Base-by-base conservation (phyloP, 30 jellyfish, hydroid and myxozoan genomes). In the Aurelia aurita region DNA sequence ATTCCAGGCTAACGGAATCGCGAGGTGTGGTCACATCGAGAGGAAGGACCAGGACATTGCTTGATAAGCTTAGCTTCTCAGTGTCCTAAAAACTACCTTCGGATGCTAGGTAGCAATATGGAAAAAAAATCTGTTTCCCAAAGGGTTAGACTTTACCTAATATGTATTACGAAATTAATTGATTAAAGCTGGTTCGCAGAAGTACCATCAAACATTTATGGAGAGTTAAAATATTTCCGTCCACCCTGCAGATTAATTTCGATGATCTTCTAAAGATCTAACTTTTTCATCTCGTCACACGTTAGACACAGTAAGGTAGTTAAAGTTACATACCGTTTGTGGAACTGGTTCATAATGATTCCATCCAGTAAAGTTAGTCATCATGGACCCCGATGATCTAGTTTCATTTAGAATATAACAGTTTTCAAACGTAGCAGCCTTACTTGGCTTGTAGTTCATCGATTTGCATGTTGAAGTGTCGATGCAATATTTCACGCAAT, bases 321-420 rank as follows among this genome's bases (percentile, higher is more conserved):
- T 20, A 3, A 44, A 14, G n/a, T 3, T 31, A 7, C 90, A 43
- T 57, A 80, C 90, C 64, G 68, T 16, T 28, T 80, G 90, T 21
- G 66, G 57, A 27, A 49, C 47, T 16, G 90, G 75, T 45, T 80
- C 90, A 47, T 80, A 80, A 18, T 80, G 90, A 25, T 65, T 80
- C 83, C 90, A 80, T 7, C 76, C 83, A 3, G 62, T 20, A 1
- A 82, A 78, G 19, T 31, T 70, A 54, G 47, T 19, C 14, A 65
- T 19, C 14, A 67, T 25, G 12, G 77, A 74, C 16, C 77, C 74
- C 43, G 19, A 1, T n/a, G 13, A 9, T 66, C 82, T 44, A 0
- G 82, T 80, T 8, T 43, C 44, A 20, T 61, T 51, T 18, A 80
- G 72, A 26, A 80, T 58, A 12, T 80, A 77, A 66, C 90, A 80